Base-by-base conservation (phyloP, 2,888 invertebrate genomes). In the Priocnemis perturbator region DNA sequence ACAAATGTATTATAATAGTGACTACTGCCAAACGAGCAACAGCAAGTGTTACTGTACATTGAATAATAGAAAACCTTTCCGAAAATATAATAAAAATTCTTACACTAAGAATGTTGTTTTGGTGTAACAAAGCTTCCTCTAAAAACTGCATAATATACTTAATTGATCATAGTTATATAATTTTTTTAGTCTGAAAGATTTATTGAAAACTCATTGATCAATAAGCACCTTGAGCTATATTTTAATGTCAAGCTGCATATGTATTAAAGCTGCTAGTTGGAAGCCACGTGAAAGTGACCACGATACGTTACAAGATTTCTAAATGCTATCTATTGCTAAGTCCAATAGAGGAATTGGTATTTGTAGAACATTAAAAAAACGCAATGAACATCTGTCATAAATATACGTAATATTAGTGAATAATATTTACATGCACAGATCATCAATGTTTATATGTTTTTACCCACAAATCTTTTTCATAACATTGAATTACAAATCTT, bases 81-180 rank as follows among this genome's bases (percentile, higher is more conserved):
- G 57, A 44, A 30, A 44, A 37, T 30, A 37, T 44, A 57, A 57
- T 30, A 20, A 19, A 57, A 30, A 57, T 11, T 57, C 19, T 57
- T 57, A 3, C 4, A 57, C 9, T 17, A 30, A 55, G 21, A 56
- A n/a, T 30, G 44, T 26, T 55, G 9, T 56, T 23, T n/a, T 17
- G 21, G n/a, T 37, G 56, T n/a, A 19, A n/a, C 26, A 3, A 3
- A 57, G 17, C 26, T 26, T 55, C 52, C 21, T 9, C 21, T 55
- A 4, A 15, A 55, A 3, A 26, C 26, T 26, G 26, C 26, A 26
- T 5, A 26, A 26, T 26, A 26, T 26, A 26, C 26, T 26, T 26
- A 26, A 26, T 2, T 26, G 5, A 26, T 26, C 5, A 5, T 26
- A 26, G 4, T 37, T 37, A 11, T 37, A 37, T 37, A 7, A 37